A percentile compares a stretch with the other conserved stretches of the same genome.
Evolutionary conservation across 2,113 vertebrate genomes (phyloP).

Genomic region (Platichthys stellatus): DNA sequence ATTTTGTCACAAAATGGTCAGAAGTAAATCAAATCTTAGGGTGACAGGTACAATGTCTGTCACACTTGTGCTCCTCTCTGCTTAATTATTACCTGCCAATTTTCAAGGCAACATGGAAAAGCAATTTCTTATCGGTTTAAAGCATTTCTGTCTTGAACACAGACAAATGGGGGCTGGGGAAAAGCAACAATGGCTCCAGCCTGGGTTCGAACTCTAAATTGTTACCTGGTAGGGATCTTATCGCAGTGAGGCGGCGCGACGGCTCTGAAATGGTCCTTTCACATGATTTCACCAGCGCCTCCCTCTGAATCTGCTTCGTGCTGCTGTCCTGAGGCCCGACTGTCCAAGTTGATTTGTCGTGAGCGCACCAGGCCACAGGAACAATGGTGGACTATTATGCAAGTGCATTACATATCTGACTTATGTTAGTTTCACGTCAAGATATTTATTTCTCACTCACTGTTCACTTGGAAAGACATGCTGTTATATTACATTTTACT

Average conservation of each 20-base stretch:
- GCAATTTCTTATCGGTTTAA: background rate
- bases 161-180: background rate
- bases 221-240: conserved; percentile 30
- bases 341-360: conserved; percentile 3
- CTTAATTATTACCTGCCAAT: background rate
- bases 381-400: background rate
- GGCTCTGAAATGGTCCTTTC: conserved; percentile 32
- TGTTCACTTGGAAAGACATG: no score
- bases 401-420: no score
- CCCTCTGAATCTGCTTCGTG: background rate
- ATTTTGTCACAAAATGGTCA: no score
- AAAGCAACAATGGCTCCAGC: background rate
- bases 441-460: no score
- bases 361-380: background rate
- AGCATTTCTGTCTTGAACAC: background rate
- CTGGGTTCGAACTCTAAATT: conserved; percentile 4
- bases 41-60: no score
- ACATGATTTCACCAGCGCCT: conserved; percentile 3
- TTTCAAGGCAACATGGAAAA: background rate
- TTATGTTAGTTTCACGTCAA: no score
- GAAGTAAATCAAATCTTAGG: no score
- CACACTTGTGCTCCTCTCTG: background rate
- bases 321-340: conserved; percentile 4
- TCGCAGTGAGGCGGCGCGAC: background rate
- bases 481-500: no score